Conservation (phyloP, 1,140 invertebrate genomes). For the Sycophaga agraensis region DNA sequence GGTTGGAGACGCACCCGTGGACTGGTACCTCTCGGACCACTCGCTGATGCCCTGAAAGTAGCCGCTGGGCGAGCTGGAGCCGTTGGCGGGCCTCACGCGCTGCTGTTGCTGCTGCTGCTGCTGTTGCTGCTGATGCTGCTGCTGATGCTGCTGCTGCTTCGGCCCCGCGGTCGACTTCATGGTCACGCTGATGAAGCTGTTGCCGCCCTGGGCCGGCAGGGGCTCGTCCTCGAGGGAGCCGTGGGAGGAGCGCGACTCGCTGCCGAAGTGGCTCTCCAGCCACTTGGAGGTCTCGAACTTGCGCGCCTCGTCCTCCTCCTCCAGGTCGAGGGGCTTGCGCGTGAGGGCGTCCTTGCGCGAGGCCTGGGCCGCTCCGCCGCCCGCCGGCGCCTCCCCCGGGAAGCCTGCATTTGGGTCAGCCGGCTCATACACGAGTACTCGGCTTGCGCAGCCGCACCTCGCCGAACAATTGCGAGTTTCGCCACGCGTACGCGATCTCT, state of each 20-base stretch:
- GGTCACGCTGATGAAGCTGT: constrained; percentile 75
- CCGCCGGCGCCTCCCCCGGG: not conserved
- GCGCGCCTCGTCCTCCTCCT: constrained; percentile 83
- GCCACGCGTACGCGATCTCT: too few relatives aligned
- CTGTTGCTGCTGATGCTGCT: constrained; percentile 17
- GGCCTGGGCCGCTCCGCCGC: too few relatives aligned
- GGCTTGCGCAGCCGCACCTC: too few relatives aligned
- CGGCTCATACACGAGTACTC: too few relatives aligned
- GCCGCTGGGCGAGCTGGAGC: constrained; percentile 46
- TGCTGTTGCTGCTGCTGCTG: constrained; percentile 38
- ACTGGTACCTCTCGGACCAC: constrained; percentile 67
- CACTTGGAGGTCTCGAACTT: constrained; percentile 87
- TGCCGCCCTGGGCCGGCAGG: constrained; percentile 53
- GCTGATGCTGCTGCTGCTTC: constrained; percentile 33
- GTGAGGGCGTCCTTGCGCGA: not conserved
- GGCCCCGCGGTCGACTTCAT: constrained; percentile 67
- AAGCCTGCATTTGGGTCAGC: too few relatives aligned
- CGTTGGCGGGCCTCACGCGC: not conserved
- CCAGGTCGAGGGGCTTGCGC: constrained; percentile 59
- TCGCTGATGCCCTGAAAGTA: constrained; percentile 75
- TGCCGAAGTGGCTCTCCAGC: constrained; percentile 87
- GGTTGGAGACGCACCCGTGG: constrained; percentile 24
- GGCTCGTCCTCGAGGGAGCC: constrained; percentile 60
- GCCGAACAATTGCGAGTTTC: too few relatives aligned
- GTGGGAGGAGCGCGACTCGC: constrained; percentile 76